Base-by-base conservation (phyloP, 1,140 invertebrate species). In the Aricia agestis region DNA sequence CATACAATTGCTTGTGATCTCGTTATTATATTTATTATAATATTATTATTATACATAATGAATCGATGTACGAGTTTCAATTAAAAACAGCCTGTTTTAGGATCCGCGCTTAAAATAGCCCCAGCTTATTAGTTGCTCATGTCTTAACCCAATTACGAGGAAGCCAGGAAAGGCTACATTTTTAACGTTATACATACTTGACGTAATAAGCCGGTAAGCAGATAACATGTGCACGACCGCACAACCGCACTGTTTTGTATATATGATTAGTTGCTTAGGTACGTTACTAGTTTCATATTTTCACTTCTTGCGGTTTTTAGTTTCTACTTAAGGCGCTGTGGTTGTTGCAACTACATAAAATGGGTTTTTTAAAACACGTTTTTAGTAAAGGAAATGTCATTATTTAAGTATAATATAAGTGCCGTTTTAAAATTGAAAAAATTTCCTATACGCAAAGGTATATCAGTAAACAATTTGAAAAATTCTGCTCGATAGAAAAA, bases 111-210 rank as follows among this genome's bases (percentile, higher is more conserved):
- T 63, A 25, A 19, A 63, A 63, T 63, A 63, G 59, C 59, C 3
- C 17, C 6, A 63, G 19, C 19, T 25, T 63, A 63, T 25, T 25
- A 25, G 18, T 6, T 19, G 59, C 59, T 63, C 17, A 63, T 63
- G 18, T 63, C 17, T 63, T 63, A 63, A 63, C 59, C 59, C 19
- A 63, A 63, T 63, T 63, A 63, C 6, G 19, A 25, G 4, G 59
- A 63, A 63, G 59, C 59, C 59, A 63, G 18, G 10, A 0, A 63
- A 63, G 6, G 18, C 19, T 31, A 19, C 59, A 63, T 63, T 63
- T 59, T 63, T 63, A 63, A 63, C 59, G 11, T 63, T 63, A 63
- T 63, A 63, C 59, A 63, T 63, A 63, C 19, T 63, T 63, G 59
- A 63, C 59, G 59, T 63, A 63, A 19, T 63, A 63, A 63, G 59